Evolutionary conservation across 2,888 invertebrate species (phyloP).

Genomic region (Drosophila subquinaria): DNA sequence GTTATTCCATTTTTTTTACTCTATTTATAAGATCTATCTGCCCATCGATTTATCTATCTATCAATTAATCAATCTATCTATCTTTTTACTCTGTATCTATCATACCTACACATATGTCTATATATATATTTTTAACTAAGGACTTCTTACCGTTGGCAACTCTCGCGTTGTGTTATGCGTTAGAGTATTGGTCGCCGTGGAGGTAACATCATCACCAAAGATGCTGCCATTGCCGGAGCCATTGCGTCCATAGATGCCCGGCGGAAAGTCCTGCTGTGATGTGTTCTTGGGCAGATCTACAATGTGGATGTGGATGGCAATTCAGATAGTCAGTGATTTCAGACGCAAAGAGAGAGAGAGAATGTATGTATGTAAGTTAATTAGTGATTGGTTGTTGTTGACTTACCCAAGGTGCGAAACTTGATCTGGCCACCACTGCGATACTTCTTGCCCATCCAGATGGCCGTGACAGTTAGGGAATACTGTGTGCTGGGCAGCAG

Average conservation of each 20-base stretch:
- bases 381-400: background rate
- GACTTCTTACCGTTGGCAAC: slow-evolving; percentile 84
- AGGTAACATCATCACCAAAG: slow-evolving; percentile 82
- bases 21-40: too few relatives aligned
- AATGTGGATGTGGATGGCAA: background rate
- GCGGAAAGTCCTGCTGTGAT: slow-evolving; percentile 89
- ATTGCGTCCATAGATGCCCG: slow-evolving; percentile 53
- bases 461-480: slow-evolving; percentile 93
- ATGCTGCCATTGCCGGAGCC: slow-evolving; percentile 61
- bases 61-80: too few relatives aligned
- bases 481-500: slow-evolving; percentile 95
- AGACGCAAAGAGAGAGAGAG: background rate
- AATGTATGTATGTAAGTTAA: background rate
- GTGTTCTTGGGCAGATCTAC: slow-evolving; percentile 91
- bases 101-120: too few relatives aligned
- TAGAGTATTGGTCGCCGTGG: slow-evolving; percentile 83
- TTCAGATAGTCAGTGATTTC: background rate
- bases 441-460: slow-evolving; percentile 93
- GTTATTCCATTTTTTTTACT: too few relatives aligned
- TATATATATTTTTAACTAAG: too few relatives aligned
- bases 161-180: slow-evolving; percentile 83
- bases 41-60: too few relatives aligned
- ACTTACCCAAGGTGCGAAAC: slow-evolving; percentile 93
- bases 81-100: background rate
- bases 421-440: slow-evolving; percentile 92